Conservation (phyloP, 2,888 invertebrate species). For the Noctua pronuba region DNA sequence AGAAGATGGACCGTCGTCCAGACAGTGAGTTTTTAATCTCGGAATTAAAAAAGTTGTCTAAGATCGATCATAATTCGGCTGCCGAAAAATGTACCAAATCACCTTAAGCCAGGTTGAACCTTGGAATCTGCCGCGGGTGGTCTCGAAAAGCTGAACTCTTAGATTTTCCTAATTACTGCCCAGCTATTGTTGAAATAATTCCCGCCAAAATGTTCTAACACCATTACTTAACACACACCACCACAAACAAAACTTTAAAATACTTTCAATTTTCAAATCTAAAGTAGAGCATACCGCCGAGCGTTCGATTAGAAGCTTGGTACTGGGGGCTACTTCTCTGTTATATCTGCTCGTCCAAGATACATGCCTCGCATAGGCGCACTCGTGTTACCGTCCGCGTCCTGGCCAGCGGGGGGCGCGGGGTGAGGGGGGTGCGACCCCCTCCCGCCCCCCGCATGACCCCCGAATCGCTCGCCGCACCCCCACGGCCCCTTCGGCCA, state of each 20-base stretch:
- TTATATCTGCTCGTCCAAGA: constrained; percentile 91
- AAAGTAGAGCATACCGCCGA: constrained; percentile 78
- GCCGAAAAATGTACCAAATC: not conserved
- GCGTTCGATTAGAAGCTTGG: constrained; percentile 81
- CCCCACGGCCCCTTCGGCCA: constrained; percentile 72
- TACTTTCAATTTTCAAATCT: constrained; percentile 48
- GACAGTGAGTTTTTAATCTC: not conserved
- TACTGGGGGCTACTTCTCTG: constrained; percentile 90
- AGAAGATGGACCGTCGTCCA: too few relatives aligned
- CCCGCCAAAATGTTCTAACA: not conserved
- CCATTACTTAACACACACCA: not conserved
- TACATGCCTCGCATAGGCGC: constrained; percentile 91
- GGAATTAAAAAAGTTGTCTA: not conserved
- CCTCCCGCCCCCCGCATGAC: constrained; percentile 62
- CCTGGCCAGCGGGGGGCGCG: constrained; percentile 80
- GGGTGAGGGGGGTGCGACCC: constrained; percentile 64
- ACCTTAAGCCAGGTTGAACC: not conserved
- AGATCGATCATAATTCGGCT: not conserved
- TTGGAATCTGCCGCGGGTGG: too few relatives aligned
- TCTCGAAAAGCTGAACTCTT: not conserved
- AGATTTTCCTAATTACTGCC: not conserved
- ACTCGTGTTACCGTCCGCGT: constrained; percentile 90
- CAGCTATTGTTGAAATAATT: not conserved
- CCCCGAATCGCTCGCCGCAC: constrained; percentile 70
- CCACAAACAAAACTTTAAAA: constrained; percentile 27